Conservation (phyloP, 1,140 invertebrate species). For the Pararge aegeria region DNA sequence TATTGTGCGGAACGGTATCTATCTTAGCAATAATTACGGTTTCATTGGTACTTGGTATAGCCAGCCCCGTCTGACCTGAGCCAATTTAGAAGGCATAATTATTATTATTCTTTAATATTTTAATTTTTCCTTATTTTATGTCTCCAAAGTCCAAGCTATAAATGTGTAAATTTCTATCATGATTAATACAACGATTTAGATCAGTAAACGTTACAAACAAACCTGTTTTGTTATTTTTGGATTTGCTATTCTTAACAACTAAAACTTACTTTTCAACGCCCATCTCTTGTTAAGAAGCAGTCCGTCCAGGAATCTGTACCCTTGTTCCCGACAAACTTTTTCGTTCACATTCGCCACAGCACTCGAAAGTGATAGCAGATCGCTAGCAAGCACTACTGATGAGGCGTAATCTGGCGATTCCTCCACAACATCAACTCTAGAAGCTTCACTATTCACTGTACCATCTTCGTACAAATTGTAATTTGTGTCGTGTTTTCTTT, state of each 20-base stretch:
- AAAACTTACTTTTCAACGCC: constrained; percentile 80
- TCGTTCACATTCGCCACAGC: constrained; percentile 68
- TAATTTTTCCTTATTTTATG: no score
- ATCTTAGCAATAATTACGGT: no score
- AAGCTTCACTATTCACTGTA: constrained; percentile 29
- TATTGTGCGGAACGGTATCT: no score
- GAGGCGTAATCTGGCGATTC: constrained; percentile 72
- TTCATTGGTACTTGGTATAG: no score
- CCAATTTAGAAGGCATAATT: no score
- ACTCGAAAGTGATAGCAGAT: constrained; percentile 64
- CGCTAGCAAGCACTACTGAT: constrained; percentile 66
- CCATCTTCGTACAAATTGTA: constrained; percentile 53
- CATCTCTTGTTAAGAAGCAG: constrained; percentile 76
- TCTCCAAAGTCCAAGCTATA: no score
- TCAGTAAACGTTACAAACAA: no score
- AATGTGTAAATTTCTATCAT: no score
- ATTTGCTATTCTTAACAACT: background rate
- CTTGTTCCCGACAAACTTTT: constrained; percentile 72
- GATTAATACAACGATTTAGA: no score
- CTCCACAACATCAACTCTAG: constrained; percentile 42
- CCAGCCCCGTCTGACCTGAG: no score
- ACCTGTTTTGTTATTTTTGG: no score
- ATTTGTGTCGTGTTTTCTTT: constrained; percentile 27
- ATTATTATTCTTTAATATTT: no score
- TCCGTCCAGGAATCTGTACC: constrained; percentile 71